These are phyloP conservation scores for Kryptolebias ocellatus DNA, from an alignment of 2,797 vertebrate species.

Conservation along the genomic window DNA sequence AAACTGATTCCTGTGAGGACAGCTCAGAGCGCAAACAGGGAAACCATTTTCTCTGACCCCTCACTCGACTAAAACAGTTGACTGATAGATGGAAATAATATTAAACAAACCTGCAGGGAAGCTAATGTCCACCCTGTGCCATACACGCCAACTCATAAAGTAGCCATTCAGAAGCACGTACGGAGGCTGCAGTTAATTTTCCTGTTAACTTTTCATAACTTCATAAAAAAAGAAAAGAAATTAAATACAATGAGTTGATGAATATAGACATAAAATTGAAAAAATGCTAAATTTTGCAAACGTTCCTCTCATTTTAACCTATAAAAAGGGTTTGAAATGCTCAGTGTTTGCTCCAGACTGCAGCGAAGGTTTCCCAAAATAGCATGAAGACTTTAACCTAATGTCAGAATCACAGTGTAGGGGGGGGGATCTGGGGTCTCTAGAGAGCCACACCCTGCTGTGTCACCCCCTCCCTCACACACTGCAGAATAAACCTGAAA, in stretches of 20 bases:
- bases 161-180: conserved; percentile 9
- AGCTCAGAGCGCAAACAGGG: no score
- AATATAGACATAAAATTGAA: no score
- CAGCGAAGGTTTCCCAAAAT: conserved; percentile 62
- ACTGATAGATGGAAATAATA: conserved; percentile 12
- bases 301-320: no score
- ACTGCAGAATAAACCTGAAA: not conserved
- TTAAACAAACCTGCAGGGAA: conserved; percentile 13
- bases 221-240: no score
- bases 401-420: conserved; percentile 50
- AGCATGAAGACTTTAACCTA: conserved; percentile 48
- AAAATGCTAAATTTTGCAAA: no score
- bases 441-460: conserved; percentile 56
- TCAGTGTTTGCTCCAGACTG: conserved; percentile 44
- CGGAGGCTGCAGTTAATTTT: no score
- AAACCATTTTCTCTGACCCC: no score
- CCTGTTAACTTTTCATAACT: no score
- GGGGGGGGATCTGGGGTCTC: conserved; percentile 18
- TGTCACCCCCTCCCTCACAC: conserved; percentile 5
- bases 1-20: no score
- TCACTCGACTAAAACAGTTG: conserved; percentile 7
- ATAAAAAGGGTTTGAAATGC: not conserved
- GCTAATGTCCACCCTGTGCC: conserved; percentile 42
- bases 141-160: conserved; percentile 4
- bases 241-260: no score